Conservation (phyloP, 2,113 vertebrate species). For the Calyptommatus sinebrachiatus region DNA sequence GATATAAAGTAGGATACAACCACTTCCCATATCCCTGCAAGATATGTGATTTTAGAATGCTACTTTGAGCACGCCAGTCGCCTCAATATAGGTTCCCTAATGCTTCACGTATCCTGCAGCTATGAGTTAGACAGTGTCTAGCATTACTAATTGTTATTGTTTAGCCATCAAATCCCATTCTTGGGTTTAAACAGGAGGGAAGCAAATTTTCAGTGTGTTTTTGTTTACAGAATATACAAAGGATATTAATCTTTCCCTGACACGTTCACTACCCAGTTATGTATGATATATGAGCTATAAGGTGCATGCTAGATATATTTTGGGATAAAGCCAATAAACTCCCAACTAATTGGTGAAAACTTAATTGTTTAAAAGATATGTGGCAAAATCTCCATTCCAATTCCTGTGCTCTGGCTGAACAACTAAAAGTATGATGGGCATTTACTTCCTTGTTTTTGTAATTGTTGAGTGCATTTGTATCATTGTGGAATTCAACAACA, state of each 20-base stretch:
- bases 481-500: not conserved
- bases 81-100: not conserved
- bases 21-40: not conserved
- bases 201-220: not conserved
- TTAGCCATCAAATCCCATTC: accelerated
- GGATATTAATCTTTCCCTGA: not conserved
- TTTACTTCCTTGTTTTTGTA: not conserved
- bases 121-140: not conserved
- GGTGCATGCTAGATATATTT: constrained; percentile 34
- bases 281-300: not conserved
- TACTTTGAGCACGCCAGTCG: not conserved
- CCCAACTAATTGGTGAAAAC: constrained; percentile 24
- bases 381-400: constrained; percentile 8
- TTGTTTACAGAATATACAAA: accelerated
- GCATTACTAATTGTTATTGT: not conserved
- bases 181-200: accelerated
- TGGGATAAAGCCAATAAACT: not conserved
- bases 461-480: not conserved
- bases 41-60: not conserved
- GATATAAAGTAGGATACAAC: not conserved
- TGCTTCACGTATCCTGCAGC: not conserved
- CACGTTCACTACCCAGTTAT: constrained; percentile 1
- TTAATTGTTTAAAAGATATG: constrained; percentile 35
- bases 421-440: not conserved
- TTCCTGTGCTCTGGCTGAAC: constrained; percentile 23